These are phyloP conservation scores for Lordiphosa andalusiaca DNA, from an alignment of 2,888 invertebrate species.

Conservation along the genomic window DNA sequence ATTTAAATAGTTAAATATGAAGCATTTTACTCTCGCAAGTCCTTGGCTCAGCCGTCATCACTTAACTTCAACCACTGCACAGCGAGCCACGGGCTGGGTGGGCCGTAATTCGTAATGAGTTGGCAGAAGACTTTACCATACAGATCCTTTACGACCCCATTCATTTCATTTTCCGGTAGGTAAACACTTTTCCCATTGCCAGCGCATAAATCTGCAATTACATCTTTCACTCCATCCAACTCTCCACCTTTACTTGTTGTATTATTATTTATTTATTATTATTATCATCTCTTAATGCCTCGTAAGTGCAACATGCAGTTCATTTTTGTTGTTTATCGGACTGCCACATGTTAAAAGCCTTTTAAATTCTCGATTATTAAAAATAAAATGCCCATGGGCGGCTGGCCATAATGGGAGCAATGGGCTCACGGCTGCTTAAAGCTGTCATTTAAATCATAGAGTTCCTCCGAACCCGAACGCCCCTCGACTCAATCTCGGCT, in stretches of 20 bases:
- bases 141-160: constrained; percentile 14
- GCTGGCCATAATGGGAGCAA: neutral
- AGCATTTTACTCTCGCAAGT: neutral
- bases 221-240: constrained; percentile 21
- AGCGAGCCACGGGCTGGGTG: neutral
- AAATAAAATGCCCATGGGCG: constrained; percentile 23
- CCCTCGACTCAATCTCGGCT: constrained; percentile 39
- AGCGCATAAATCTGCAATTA: constrained; percentile 57
- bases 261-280: constrained; percentile 2
- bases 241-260: constrained; percentile 8
- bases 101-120: constrained; percentile 13
- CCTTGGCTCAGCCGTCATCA: neutral
- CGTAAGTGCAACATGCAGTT: constrained; percentile 29
- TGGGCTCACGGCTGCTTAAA: constrained; percentile 13
- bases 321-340: no score
- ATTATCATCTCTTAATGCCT: constrained; percentile 30
- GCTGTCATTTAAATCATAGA: constrained; percentile 5
- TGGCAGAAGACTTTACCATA: constrained; percentile 2
- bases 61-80: neutral
- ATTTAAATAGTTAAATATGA: constrained; percentile 21
- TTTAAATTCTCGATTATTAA: constrained; percentile 41
- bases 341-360: constrained; percentile 28
- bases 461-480: constrained; percentile 17
- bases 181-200: constrained; percentile 44
- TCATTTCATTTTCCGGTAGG: constrained; percentile 34